Percentiles rank a stretch among this genome's conserved stretches.
Conservation (phyloP, 2,113 vertebrate genomes). For the Danionella cerebrum region DNA sequence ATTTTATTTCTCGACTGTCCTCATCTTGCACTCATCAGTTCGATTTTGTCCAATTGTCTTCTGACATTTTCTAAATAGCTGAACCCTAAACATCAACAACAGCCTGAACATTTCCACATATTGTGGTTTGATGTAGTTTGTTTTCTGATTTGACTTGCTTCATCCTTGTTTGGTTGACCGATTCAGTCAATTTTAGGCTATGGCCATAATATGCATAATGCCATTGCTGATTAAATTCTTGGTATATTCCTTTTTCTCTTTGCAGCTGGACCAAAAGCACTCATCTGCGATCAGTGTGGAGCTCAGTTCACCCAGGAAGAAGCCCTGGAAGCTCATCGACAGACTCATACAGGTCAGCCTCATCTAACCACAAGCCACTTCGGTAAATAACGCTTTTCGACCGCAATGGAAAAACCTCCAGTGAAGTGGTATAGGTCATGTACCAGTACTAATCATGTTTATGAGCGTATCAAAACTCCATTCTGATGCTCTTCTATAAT, state of each 20-base stretch:
- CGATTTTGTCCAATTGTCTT: too few species aligned
- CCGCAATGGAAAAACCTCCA: not conserved
- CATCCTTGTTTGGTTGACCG: too few species aligned
- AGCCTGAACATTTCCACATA: too few species aligned
- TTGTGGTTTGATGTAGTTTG: too few species aligned
- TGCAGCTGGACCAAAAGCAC: slow-evolving; percentile 87
- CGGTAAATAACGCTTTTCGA: not conserved
- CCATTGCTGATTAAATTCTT: not conserved
- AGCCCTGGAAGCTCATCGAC: slow-evolving; percentile 85
- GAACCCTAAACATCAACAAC: too few species aligned
- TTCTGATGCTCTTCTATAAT: slow-evolving; percentile 57
- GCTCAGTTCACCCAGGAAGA: slow-evolving; percentile 93
- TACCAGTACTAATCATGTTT: not conserved
- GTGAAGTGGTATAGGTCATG: not conserved
- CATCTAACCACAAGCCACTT: not conserved
- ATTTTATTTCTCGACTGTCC: too few species aligned
- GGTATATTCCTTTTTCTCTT: not conserved
- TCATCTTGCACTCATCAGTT: too few species aligned
- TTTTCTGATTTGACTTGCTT: too few species aligned
- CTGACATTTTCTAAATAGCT: too few species aligned
- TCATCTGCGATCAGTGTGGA: slow-evolving; percentile 93
- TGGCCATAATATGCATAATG: too few species aligned
- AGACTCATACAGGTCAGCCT: slow-evolving; percentile 84
- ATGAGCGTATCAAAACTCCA: slow-evolving; percentile 8
- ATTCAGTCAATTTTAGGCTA: too few species aligned